These are phyloP conservation scores for Drosophila greeni DNA, from an alignment of 2,888 invertebrate species.

Conservation along the genomic window DNA sequence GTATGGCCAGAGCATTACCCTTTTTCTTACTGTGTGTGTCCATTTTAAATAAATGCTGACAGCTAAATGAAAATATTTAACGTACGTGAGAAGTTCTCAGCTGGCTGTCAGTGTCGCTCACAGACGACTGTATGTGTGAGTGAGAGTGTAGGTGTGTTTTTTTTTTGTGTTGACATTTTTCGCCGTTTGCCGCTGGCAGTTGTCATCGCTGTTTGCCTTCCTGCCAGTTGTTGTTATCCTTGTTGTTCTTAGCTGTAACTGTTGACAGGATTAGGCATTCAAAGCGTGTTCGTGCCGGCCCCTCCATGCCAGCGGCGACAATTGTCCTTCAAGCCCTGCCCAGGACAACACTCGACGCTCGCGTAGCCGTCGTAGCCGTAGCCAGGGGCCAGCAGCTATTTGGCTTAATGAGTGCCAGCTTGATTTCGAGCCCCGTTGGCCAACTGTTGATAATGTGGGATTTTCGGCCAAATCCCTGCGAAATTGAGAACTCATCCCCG, in stretches of 20 bases:
- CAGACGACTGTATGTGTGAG: background rate
- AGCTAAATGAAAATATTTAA: slow-evolving; percentile 70
- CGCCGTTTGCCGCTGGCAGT: slow-evolving; percentile 33
- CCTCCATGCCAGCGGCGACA: slow-evolving; percentile 34
- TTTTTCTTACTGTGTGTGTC: slow-evolving; percentile 32
- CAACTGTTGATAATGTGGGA: slow-evolving; percentile 37
- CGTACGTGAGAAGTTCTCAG: slow-evolving; percentile 58
- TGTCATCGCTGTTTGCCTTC: slow-evolving; percentile 35
- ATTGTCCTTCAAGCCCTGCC: slow-evolving; percentile 29
- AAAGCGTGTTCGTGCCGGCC: slow-evolving; percentile 40
- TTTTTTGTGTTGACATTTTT: slow-evolving; percentile 26
- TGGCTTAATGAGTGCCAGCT: slow-evolving; percentile 50
- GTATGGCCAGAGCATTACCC: slow-evolving; percentile 17
- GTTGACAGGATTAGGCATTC: slow-evolving; percentile 57
- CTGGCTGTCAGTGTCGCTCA: slow-evolving; percentile 41
- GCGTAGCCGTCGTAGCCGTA: background rate
- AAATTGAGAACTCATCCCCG: slow-evolving; percentile 10
- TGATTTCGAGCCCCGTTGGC: slow-evolving; percentile 34
- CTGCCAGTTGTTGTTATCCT: slow-evolving; percentile 28
- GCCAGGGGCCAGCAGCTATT: slow-evolving; percentile 34
- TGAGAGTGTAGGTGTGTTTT: slow-evolving; percentile 28
- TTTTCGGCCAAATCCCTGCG: slow-evolving; percentile 22
- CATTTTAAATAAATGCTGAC: slow-evolving; percentile 68
- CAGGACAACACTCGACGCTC: slow-evolving; percentile 9
- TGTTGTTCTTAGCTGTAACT: slow-evolving; percentile 23